Base-by-base conservation (phyloP, 2,888 invertebrate genomes). In the Zonitis immaculata region DNA sequence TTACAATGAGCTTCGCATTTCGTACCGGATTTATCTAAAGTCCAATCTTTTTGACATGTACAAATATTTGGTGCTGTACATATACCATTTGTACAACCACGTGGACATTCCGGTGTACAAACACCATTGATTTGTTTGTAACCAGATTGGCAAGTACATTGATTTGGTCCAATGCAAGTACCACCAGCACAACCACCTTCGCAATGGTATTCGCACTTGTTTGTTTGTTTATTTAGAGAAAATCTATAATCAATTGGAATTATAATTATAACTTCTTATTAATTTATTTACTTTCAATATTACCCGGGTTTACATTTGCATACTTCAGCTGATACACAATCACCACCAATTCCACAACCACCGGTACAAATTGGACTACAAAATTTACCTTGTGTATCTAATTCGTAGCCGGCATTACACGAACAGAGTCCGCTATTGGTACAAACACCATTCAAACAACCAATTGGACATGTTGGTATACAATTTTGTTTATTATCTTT, bases 381-480 rank as follows among this genome's bases (percentile, higher is more conserved):
- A 65, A 77, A 83, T 59, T 79, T 80, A 39, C 82, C 78, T 1
- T 80, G 78, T 0, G 76, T 71, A 58, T 85, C 83, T 49, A 82
- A 67, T 26, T 71, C 77, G 63, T 77, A 85, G 0, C 86, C 79
- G 42, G 79, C 73, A 66, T 80, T 81, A 65, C 90, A 90, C 6
- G 80, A 75, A 57, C 89, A 89, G 28, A 78, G 78, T 1, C 79
- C 79, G 44, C 81, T 78, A 0, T 79, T 75, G 57, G 82, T 76
- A 58, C 87, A 88, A 1, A 79, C 77, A 0, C 87, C 87, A 57
- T 87, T 82, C 56, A 83, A 79, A 61, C 87, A 88, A 1, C 84
- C 83, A 16, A 84, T 80, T 0, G 87, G 87, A 52, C 87, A 88
- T 0, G 85, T 84, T 1, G 86, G 78, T 0, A 85, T 76, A 60